Evolutionary conservation across 2,797 vertebrate genomes (phyloP).

Genomic region (Scolopax bukidnonensis): DNA sequence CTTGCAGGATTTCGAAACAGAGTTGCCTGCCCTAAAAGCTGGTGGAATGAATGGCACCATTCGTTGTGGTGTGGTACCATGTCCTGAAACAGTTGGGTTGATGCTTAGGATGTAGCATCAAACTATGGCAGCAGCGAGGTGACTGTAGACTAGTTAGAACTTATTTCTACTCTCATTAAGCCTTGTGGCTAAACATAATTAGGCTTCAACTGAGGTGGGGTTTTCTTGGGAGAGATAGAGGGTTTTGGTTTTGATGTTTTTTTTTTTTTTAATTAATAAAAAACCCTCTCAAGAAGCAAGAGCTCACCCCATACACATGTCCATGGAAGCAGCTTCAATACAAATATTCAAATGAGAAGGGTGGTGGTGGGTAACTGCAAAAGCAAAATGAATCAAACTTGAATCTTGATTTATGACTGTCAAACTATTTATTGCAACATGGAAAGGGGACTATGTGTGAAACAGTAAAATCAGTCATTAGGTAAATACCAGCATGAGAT

Average conservation of each 20-base stretch:
- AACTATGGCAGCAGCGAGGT: neutral
- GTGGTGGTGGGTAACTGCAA: neutral
- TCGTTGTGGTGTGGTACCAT: accelerated
- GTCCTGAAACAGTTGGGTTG: neutral
- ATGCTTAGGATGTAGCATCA: neutral
- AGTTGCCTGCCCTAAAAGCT: neutral
- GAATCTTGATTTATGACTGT: neutral
- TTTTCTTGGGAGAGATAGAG: neutral
- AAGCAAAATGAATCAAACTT: neutral
- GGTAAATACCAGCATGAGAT: neutral
- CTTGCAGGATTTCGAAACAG: neutral
- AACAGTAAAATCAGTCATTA: neutral
- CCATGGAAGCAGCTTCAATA: neutral
- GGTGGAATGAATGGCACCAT: accelerated
- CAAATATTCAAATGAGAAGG: neutral
- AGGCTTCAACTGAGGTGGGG: neutral
- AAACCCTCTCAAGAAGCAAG: neutral
- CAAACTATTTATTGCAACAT: neutral
- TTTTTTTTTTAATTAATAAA: neutral
- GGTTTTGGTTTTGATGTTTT: neutral
- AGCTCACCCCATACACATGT: accelerated
- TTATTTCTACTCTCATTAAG: neutral
- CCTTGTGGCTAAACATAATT: neutral
- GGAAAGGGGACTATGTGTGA: neutral
- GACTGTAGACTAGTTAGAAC: neutral